Percentiles rank a stretch among this genome's conserved stretches.
Evolutionary conservation across 1,140 invertebrate genomes (phyloP).

Genomic region (Hyposmocoma kahamanoa): DNA sequence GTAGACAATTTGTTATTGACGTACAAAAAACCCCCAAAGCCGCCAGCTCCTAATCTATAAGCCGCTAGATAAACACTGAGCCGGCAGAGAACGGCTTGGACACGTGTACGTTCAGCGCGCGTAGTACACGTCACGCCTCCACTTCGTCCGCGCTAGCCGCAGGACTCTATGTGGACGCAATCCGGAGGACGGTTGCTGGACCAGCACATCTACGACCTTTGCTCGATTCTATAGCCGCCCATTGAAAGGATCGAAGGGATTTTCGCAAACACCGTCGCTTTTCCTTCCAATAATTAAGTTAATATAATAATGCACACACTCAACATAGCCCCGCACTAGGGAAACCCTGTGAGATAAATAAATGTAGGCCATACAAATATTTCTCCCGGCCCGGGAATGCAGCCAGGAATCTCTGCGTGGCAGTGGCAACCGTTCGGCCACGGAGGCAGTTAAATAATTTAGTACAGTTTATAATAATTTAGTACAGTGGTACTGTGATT

Average conservation of each 20-base stretch:
- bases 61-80: constrained; percentile 18
- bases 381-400: too few species aligned
- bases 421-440: too few species aligned
- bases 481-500: neutral
- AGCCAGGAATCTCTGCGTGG: too few species aligned
- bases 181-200: constrained; percentile 27
- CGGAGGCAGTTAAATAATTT: too few species aligned
- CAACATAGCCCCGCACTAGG: too few species aligned
- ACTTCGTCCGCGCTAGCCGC: constrained; percentile 20
- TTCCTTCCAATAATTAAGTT: neutral
- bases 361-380: too few species aligned
- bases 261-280: neutral
- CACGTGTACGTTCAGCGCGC: constrained; percentile 13
- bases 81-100: constrained; percentile 14
- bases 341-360: too few species aligned
- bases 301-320: too few species aligned
- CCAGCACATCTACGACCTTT: constrained; percentile 23
- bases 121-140: constrained; percentile 19
- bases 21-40: constrained; percentile 15
- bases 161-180: constrained; percentile 19
- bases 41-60: constrained; percentile 20
- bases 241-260: constrained; percentile 4
- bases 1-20: constrained; percentile 11
- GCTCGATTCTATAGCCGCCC: constrained; percentile 30
- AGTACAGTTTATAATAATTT: neutral